phyloP scores from a whole-genome alignment of 2,888 invertebrate genomes.

The Rapana venosa region DNA sequence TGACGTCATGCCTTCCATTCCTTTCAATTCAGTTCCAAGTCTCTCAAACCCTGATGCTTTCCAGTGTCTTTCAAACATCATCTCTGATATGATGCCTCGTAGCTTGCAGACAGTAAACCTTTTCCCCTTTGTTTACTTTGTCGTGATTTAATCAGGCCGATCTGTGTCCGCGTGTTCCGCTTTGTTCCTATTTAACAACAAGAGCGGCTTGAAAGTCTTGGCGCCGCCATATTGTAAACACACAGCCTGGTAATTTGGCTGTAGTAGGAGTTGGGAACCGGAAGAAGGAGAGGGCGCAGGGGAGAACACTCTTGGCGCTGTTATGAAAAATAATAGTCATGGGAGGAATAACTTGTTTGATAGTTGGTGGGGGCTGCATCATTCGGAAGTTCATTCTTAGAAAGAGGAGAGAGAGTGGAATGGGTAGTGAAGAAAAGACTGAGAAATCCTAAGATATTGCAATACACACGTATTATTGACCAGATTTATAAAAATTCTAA shows the following conservation, averaged over 20 bases:
- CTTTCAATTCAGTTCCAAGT: neutral
- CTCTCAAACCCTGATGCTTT: neutral
- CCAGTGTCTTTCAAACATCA: neutral
- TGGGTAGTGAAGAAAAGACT: neutral
- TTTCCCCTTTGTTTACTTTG: constrained; percentile 21
- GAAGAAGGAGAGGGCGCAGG: constrained; percentile 25
- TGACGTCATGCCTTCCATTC: too few relatives aligned
- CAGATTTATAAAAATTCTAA: too few relatives aligned
- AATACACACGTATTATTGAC: too few relatives aligned
- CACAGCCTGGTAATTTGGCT: constrained; percentile 27
- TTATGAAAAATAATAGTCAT: constrained; percentile 46
- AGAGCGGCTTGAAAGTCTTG: neutral
- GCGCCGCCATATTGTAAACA: constrained; percentile 40
- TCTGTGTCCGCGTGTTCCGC: neutral
- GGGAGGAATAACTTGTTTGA: neutral
- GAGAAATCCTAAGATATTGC: neutral
- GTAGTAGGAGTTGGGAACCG: constrained; percentile 29
- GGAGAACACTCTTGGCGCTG: constrained; percentile 25
- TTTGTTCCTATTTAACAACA: constrained; percentile 41
- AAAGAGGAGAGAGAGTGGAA: neutral
- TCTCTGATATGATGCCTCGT: neutral
- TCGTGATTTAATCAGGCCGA: constrained; percentile 15
- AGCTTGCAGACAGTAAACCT: neutral
- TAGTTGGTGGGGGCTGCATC: neutral
- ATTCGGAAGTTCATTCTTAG: neutral